A percentile compares a stretch with the other conserved stretches of the same genome.
Evolutionary conservation across 2,888 invertebrate genomes (phyloP).

Genomic region (Cancer borealis): DNA sequence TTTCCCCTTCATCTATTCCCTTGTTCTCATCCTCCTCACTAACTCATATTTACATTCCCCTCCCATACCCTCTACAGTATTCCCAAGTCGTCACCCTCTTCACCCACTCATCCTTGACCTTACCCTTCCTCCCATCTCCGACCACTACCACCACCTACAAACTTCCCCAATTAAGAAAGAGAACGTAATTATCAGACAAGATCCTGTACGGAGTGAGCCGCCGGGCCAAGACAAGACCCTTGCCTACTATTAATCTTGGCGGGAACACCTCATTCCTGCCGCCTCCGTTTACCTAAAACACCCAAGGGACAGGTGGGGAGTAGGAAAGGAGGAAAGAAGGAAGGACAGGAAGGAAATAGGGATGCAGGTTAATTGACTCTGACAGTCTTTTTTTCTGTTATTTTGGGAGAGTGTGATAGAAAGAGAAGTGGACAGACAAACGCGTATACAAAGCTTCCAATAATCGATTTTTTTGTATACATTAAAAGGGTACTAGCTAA

Average conservation of each 20-base stretch:
- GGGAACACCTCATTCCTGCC: background rate
- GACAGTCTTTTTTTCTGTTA: too few relatives aligned
- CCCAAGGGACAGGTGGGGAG: background rate
- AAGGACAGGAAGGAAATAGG: background rate
- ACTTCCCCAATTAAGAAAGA: slow-evolving; percentile 16
- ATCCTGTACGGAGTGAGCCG: background rate
- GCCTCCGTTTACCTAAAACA: background rate
- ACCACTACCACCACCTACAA: background rate
- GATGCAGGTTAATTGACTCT: too few relatives aligned
- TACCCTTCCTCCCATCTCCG: background rate
- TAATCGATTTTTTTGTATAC: too few relatives aligned
- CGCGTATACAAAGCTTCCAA: too few relatives aligned
- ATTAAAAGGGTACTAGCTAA: too few relatives aligned
- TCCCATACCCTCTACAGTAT: background rate
- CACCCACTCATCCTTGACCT: background rate
- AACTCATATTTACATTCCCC: background rate
- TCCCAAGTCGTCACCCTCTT: background rate
- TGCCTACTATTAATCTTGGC: slow-evolving; percentile 25
- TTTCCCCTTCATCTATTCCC: background rate
- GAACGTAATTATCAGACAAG: background rate
- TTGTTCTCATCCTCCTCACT: background rate
- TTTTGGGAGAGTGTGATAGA: too few relatives aligned
- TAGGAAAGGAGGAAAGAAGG: background rate
- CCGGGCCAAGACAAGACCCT: slow-evolving; percentile 3
- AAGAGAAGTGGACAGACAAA: too few relatives aligned